Evolutionary conservation across 2,888 invertebrate genomes (phyloP).

Genomic region (Dioctria rufipes): DNA sequence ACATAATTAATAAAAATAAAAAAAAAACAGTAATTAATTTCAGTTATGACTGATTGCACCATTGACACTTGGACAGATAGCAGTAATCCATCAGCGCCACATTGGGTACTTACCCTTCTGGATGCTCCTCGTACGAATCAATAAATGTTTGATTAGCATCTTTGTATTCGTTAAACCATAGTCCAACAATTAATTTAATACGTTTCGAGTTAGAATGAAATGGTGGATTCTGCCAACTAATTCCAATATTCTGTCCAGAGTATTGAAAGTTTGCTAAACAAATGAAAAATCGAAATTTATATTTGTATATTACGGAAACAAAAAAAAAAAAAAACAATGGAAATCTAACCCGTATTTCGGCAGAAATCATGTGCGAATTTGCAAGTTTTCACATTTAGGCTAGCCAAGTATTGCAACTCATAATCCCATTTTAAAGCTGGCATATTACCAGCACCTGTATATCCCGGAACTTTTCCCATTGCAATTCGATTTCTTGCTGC

Average conservation of each 20-base stretch:
- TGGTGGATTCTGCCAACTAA: constrained; percentile 66
- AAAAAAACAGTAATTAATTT: too few species aligned
- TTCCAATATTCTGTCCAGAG: constrained; percentile 69
- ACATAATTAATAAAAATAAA: not conserved
- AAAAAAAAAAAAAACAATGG: not conserved
- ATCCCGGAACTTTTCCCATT: constrained; percentile 65
- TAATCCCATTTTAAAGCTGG: constrained; percentile 67
- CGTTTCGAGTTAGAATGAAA: constrained; percentile 68
- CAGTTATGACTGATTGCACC: not conserved
- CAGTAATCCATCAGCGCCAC: constrained; percentile 56
- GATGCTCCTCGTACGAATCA: constrained; percentile 65
- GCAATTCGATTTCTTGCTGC: constrained; percentile 67
- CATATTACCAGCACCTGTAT: constrained; percentile 66
- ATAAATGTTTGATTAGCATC: constrained; percentile 68
- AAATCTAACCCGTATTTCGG: constrained; percentile 64
- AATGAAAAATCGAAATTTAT: not conserved
- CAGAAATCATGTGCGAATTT: constrained; percentile 67
- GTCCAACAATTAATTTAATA: constrained; percentile 67
- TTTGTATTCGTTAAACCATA: constrained; percentile 67
- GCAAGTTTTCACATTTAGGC: constrained; percentile 67
- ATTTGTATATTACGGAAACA: too few species aligned
- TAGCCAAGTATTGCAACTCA: constrained; percentile 67
- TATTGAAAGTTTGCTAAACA: constrained; percentile 61
- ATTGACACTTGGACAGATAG: not conserved
- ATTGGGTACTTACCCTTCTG: constrained; percentile 63